Evolutionary conservation across 2,797 vertebrate species (phyloP).

Genomic region (Phalloptychus januarius): DNA sequence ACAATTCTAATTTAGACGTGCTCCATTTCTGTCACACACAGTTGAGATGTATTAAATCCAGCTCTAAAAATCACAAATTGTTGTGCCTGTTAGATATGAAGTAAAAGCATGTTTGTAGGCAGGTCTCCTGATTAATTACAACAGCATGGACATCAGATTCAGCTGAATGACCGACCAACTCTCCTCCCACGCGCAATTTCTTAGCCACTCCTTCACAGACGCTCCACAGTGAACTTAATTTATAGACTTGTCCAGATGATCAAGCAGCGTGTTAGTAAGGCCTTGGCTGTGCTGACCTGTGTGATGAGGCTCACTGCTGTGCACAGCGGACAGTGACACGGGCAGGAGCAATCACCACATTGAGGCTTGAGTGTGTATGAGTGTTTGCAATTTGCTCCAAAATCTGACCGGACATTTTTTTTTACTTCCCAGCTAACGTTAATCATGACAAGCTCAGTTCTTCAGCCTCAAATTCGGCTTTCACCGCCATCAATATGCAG

Average conservation of each 20-base stretch:
- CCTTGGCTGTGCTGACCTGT: constrained; percentile 54
- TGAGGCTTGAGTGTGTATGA: not conserved
- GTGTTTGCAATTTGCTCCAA: constrained; percentile 6
- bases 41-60: constrained; percentile 52
- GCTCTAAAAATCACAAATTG: constrained; percentile 31
- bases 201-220: constrained; percentile 42
- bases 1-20: constrained; percentile 56
- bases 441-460: constrained; percentile 4
- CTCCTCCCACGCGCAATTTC: constrained; percentile 19
- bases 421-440: not conserved
- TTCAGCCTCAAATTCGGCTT: constrained; percentile 18
- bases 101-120: constrained; percentile 14
- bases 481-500: constrained; percentile 40
- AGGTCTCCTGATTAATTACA: not conserved
- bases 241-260: constrained; percentile 56
- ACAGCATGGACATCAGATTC: constrained; percentile 2
- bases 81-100: constrained; percentile 49
- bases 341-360: constrained; percentile 13
- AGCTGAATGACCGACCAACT: constrained; percentile 42
- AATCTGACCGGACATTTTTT: constrained; percentile 26
- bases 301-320: constrained; percentile 54
- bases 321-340: constrained; percentile 34
- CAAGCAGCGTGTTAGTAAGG: constrained; percentile 40
- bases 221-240: constrained; percentile 58
- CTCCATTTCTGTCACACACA: constrained; percentile 57